Evolutionary conservation across 2,797 vertebrate genomes (phyloP).

Genomic region (Oryzias dopingdopingensis): DNA sequence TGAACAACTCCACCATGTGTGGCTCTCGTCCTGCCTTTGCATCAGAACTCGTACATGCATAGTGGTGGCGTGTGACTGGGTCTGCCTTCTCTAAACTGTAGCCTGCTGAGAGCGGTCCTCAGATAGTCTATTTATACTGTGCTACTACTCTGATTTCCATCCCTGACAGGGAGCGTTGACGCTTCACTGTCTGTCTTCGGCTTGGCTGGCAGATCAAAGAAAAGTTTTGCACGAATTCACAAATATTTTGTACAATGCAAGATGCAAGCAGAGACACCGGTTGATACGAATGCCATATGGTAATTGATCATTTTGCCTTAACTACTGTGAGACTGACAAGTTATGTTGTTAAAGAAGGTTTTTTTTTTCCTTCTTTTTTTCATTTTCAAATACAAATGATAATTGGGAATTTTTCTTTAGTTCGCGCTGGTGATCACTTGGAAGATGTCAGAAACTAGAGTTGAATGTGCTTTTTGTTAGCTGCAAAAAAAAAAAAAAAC

Average conservation of each 20-base stretch:
- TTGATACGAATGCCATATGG: conserved; percentile 1
- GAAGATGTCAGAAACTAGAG: conserved; percentile 11
- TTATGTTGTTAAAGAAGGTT: conserved; percentile 23
- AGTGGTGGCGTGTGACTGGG: conserved; percentile 33
- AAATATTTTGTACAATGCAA: conserved; percentile 28
- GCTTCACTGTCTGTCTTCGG: conserved; percentile 21
- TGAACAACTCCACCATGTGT: conserved; percentile 37
- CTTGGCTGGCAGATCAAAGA: conserved; percentile 30
- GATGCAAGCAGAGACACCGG: conserved; percentile 35
- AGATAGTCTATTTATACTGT: conserved; percentile 40
- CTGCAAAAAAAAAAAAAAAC: conserved; percentile 8
- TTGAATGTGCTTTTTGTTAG: conserved; percentile 29
- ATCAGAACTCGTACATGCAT: conserved; percentile 45
- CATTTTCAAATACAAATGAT: conserved; percentile 24
- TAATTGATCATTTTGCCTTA: conserved; percentile 51
- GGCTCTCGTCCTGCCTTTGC: conserved; percentile 53
- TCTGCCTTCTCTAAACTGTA: conserved; percentile 18
- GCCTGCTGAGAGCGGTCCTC: conserved; percentile 34
- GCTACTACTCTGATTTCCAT: conserved; percentile 18
- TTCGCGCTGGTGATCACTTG: conserved; percentile 31
- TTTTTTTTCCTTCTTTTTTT: conserved; percentile 15
- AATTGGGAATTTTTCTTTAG: conserved; percentile 28
- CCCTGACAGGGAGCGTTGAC: conserved; percentile 30
- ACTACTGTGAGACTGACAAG: conserved; percentile 53
- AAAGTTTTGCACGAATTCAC: conserved; percentile 49